Evolutionary conservation across 1,140 invertebrate species (phyloP).

Genomic region (Scylla paramamosain): DNA sequence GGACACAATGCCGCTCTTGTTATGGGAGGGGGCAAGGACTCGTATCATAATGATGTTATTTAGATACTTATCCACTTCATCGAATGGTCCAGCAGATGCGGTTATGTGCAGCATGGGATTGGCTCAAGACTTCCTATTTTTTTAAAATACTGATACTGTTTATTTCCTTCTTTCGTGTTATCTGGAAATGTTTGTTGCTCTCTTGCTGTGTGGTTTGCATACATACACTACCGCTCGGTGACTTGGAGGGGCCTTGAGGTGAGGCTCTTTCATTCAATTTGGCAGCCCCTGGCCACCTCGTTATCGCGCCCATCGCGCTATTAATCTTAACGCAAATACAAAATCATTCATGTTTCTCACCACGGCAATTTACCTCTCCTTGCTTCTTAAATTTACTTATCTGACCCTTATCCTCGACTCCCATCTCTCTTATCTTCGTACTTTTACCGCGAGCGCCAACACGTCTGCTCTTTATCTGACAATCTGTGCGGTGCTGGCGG

Average conservation of each 20-base stretch:
- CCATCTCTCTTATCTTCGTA: constrained; percentile 22
- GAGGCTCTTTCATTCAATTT: background rate
- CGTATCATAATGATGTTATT: constrained; percentile 24
- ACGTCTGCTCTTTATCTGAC: background rate
- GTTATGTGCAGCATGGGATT: constrained; percentile 7
- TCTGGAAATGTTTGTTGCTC: background rate
- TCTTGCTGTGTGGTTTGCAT: background rate
- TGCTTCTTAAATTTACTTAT: constrained; percentile 16
- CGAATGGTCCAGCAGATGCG: constrained; percentile 4
- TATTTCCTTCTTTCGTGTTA: background rate
- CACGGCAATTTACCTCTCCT: constrained; percentile 19
- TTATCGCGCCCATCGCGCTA: background rate
- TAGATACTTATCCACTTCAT: constrained; percentile 23
- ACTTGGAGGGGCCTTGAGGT: background rate
- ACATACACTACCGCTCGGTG: background rate
- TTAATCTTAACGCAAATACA: constrained; percentile 16
- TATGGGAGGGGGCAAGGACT: background rate
- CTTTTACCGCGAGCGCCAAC: constrained; percentile 1
- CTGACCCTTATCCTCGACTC: background rate
- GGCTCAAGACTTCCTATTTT: background rate
- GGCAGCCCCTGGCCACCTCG: background rate
- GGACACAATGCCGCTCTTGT: background rate
- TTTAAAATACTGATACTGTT: background rate
- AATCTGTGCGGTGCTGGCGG: background rate
- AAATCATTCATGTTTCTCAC: constrained; percentile 5